Conservation (phyloP, 2,888 invertebrate species). For the Seira musarum region DNA sequence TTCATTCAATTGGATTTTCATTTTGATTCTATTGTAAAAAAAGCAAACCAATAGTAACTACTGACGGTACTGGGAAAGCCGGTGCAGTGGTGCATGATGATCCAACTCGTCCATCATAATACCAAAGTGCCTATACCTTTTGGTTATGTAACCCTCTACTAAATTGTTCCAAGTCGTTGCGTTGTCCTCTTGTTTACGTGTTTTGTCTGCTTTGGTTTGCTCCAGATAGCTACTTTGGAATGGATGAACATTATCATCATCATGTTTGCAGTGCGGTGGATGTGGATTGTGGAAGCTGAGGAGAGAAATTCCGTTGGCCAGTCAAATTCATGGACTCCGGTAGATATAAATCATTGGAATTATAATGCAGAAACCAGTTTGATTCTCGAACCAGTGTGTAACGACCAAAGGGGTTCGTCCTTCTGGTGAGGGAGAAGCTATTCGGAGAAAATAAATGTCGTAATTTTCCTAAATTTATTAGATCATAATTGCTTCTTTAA, state of each 20-base stretch:
- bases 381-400: constrained; percentile 26
- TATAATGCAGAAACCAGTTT: constrained; percentile 37
- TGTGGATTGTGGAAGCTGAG: too few relatives aligned
- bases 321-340: constrained; percentile 35
- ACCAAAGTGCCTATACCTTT: background rate
- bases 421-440: constrained; percentile 36
- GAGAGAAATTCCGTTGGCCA: background rate
- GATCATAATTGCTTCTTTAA: constrained; percentile 53
- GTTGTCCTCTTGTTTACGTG: too few relatives aligned
- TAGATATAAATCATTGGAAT: constrained; percentile 37
- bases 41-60: background rate
- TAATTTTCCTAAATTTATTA: constrained; percentile 55
- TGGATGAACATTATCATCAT: too few relatives aligned
- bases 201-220: background rate
- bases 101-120: background rate
- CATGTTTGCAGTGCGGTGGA: too few relatives aligned
- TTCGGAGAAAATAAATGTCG: constrained; percentile 57
- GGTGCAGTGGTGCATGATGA: constrained; percentile 10
- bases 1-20: constrained; percentile 1
- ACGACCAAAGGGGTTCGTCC: background rate
- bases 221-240: background rate
- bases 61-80: background rate
- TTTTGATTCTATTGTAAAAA: background rate
- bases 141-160: background rate
- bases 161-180: background rate